Base-by-base conservation (phyloP, 2,113 vertebrate genomes). In the Eudyptes chrysolophus region DNA sequence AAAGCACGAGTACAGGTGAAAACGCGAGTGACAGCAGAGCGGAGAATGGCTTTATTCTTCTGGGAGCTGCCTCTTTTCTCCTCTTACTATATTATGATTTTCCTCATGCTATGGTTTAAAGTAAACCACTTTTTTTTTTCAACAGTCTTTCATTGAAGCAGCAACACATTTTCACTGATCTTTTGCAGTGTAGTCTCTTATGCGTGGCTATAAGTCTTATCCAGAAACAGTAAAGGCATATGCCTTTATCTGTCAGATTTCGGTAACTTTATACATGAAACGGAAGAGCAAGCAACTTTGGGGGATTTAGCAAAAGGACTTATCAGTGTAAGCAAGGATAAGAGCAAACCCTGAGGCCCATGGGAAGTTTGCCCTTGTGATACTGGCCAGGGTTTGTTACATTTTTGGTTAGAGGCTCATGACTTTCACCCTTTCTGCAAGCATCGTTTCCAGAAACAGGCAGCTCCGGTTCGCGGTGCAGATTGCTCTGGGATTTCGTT, bases 241-340 rank as follows among this genome's bases (percentile, higher is more conserved):
- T 42, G 25, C 40, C 64, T 88, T 95, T 94, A 96, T 93, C 94
- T 95, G 82, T 48, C 89, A 55, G 78, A 52, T 96, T 97, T 96
- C 30, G 12, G 96, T 95, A 96, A 97, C 94, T 95, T 97, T 95
- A 93, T 84, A 95, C 84, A 55, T 11, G 62, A 95, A 97, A 96
- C 51, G 71, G 81, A 96, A 94, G 58, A 96, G 34, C 64, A 40
- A 80, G 78, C 12, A 92, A 97, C 93, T 97, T 96, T 13, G 34
- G 75, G 13, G 46, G 74, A 55, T 95, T 95, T 92, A 84, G 86
- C 46, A 71, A 89, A 95, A 91, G 42, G 38, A 83, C 24, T 92
- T 96, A 88, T 92, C 96, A 57, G 87, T 66, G 58, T 94, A 77
- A 96, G 74, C 7, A 62, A 92, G 87, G 60, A 48, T 88, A 93